A percentile compares a stretch with the other conserved stretches of the same genome.
Evolutionary conservation across 2,888 invertebrate genomes (phyloP).

Genomic region (Rapana venosa): DNA sequence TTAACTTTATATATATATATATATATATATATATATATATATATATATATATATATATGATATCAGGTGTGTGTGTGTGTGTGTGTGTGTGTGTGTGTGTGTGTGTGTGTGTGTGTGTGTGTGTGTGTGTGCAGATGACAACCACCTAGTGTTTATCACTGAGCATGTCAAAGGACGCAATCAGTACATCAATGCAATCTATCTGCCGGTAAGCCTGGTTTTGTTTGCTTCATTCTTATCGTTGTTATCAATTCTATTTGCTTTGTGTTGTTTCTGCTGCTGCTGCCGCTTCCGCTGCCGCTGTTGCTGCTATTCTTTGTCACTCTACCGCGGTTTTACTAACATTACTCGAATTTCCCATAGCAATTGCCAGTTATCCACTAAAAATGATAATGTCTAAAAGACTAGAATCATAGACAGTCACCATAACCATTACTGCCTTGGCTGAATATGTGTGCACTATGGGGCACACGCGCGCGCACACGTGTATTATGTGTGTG

Average conservation of each 20-base stretch:
- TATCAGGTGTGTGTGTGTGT: background rate
- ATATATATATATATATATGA: no score
- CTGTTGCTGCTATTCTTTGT: background rate
- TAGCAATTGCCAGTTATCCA: no score
- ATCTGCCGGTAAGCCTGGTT: conserved; percentile 16
- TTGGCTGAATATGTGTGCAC: no score
- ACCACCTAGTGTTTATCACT: conserved; percentile 30
- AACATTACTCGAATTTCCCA: background rate
- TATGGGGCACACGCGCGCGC: no score
- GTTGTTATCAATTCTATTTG: background rate
- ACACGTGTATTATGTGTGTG: no score
- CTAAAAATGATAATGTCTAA: background rate
- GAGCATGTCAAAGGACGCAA: conserved; percentile 14
- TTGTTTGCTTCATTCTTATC: background rate
- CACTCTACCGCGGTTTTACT: background rate
- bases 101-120: conserved; percentile 5
- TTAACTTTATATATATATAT: no score
- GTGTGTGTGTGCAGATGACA: conserved; percentile 30
- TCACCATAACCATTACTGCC: no score
- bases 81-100: background rate
- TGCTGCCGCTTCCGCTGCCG: background rate
- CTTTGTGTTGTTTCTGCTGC: background rate
- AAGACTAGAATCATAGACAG: background rate
- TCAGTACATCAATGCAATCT: conserved; percentile 39
- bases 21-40: no score